Base-by-base conservation (phyloP, 2,797 vertebrate genomes). In the Kryptopterus vitreolus region DNA sequence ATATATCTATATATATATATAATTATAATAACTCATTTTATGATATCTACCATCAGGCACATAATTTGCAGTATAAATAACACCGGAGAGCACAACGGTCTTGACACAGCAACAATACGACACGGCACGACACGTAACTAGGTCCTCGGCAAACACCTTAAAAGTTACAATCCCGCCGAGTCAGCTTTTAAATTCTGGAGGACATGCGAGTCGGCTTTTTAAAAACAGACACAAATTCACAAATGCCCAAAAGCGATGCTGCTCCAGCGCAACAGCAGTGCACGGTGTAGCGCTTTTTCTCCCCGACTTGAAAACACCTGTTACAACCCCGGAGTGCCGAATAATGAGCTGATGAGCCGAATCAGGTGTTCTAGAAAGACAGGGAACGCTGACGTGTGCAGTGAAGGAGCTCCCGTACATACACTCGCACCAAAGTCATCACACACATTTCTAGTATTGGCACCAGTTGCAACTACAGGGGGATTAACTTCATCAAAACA, bases 311-410 rank as follows among this genome's bases (percentile, higher is more conserved):
- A 26, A 26, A 70, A 62, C 79, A 81, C 73, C 74, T 53, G 73
- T 62, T 26, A 62, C 6, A 35, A 59, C 31, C 29, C 73, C 29
- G n/a, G 38, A 77, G 62, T 24, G 71, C 59, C 20, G 11, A 50
- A 65, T 80, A 74, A 80, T 66, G 33, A 80, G 78, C 15, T 52
- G 11, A 24, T 9, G 33, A 55, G 57, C 31, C 33, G 48, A 74
- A 62, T 80, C 70, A 74, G 70, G 69, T 74, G 46, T 63, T 62
- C 33, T 50, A 65, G 24, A 81, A 53, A 26, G 78, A 35, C 10
- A 6, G 8, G 15, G 57, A 58, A 46, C 15, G 78, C 61, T 80
- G 53, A 75, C 33, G 13, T 13, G 35, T 20, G 72, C 61, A 68
- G 20, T 52, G 78, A 13, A 15, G 50, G 0, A 63, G 31, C 31